Evolutionary conservation across 2,113 vertebrate species (phyloP), one percentile per base, ranked within the genome.

Genomic region (Misgurnus mizolepis): DNA sequence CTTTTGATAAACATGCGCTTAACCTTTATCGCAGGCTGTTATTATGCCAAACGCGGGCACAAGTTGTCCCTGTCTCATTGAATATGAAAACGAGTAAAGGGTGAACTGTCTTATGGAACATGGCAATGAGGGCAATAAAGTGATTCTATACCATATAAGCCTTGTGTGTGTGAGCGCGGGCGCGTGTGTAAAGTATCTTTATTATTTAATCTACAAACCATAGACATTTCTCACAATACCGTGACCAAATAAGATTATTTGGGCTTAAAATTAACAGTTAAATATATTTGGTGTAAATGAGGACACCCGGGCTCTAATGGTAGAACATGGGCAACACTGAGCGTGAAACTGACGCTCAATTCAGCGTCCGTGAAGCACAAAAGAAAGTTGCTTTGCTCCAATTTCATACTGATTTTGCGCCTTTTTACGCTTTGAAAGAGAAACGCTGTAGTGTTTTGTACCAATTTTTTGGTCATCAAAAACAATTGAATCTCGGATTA

Each of bases 351-450:
- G 81, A 84, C 68, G 77, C 88, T 70, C 89, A 88, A 89, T 88
- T 86, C 84, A 83, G 70, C 64, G 79, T 64, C 55, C 60, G 83
- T 15, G 14, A 43, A 0, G 79, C 84, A 94, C 91, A 94, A 94
- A 89, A 64, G 90, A 69, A 73, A 17, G 22, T 70, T 85, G 88
- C 76, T 78, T 66, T 74, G 61, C 79, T 49, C 89, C 80, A 66
- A 90, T 92, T 92, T 92, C 90, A 92, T 91, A 91, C 85, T 84
- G 85, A 92, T 93, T 92, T 90, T 88, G 89, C 83, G 81, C 85
- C 18, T 65, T 53, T 78, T 89, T 88, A 82, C 66, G 39, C 65
- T 81, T 67, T 83, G 78, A 86, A 81, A 76, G 45, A 75, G 75
- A 60, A 60, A 73, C 68, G 45, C 60, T 80, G 81, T 73, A 65